Evolutionary conservation across 2,888 invertebrate species (phyloP), one percentile per base, ranked within the genome.

Genomic region (Clunio marinus): DNA sequence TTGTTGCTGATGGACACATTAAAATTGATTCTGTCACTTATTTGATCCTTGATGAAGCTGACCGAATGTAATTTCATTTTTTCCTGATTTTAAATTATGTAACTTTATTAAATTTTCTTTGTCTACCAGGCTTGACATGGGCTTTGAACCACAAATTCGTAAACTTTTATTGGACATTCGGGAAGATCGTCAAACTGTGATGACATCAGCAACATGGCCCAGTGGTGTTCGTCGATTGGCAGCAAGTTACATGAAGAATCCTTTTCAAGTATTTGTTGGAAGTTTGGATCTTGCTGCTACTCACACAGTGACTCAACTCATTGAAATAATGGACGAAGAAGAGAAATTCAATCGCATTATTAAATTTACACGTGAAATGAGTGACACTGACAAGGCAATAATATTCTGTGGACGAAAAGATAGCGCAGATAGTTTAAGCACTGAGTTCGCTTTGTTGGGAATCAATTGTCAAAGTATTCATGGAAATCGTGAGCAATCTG

Each of bases 191-290:
- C 96, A 97, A 77, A 94, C 94, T n/a, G 86, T 96, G 0, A 95
- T 97, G 95, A 97, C 96, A 0, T 91, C 91, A 75, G 97, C 97
- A 13, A 97, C 97, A 0, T 97, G 96, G 97, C 96, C 96, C 0
- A 80, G 83, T 66, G 91, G 88, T 46, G 96, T 97, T 1, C 83
- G 94, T 15, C 82, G 91, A 17, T 80, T 97, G 46, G 96, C 95
- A 0, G 83, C 88, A 71, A 86, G 87, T 1, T 96, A 96, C 75
- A 92, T 94, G 88, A 87, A 84, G 68, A 86, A 95, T 77, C 96
- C 96, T 0, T 83, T 96, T 65, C 93, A 95, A 79, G 89, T 96
- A 0, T 91, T 88, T 76, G 90, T 97, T 24, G 96, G 96, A 0
- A 86, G 88, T 60, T 82, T 88, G 37, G 96, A 97, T 79, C 81